Base-by-base conservation (phyloP, 2,113 vertebrate species). In the Octodon degus region DNA sequence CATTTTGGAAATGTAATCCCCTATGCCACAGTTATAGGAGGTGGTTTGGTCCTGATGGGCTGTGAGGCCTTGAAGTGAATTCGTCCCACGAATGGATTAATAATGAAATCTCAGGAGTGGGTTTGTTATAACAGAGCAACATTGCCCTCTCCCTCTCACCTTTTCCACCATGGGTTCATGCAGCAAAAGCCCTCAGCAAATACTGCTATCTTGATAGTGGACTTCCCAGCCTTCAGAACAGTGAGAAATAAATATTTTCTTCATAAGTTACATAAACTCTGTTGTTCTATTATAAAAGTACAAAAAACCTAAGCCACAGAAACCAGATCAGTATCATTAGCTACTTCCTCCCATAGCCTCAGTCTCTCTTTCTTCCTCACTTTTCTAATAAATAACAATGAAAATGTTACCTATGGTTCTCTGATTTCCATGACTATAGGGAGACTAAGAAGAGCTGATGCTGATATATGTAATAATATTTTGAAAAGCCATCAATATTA, bases 401-500 rank as follows among this genome's bases (percentile, higher is more conserved):
- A 40, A 94, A 81, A 76, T 81, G 11, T 62, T 67, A 74, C 30
- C 20, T 22, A 7, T 70, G 40, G 1, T 55, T 90, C 17, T n/a
- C 34, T 60, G 72, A 77, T 97, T 83, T 76, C 67, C 43, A n/a
- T 34, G 34, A 70, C 63, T 32, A 67, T n/a, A 70, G 16, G 67
- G 14, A 68, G 67, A 68, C 67, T 34, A 70, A 65, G 13, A 93
- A 32, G 25, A 83, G 12, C 79, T 37, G 10, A 30, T 50, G 9
- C 79, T 37, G 10, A 30, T 40, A n/a, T 17, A 60, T 58, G 11
- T n/a, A 89, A 77, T 86, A 30, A 24, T 76, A 77, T 82, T 92
- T 95, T 76, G 32, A 93, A 88, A 92, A 97, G 27, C 70, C 81
- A 11, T 79, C 62, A 82, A 58, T 90, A 27, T 92, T 92, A 94